Conservation (phyloP, 2,888 invertebrate species). For the Bellardia pandia region DNA sequence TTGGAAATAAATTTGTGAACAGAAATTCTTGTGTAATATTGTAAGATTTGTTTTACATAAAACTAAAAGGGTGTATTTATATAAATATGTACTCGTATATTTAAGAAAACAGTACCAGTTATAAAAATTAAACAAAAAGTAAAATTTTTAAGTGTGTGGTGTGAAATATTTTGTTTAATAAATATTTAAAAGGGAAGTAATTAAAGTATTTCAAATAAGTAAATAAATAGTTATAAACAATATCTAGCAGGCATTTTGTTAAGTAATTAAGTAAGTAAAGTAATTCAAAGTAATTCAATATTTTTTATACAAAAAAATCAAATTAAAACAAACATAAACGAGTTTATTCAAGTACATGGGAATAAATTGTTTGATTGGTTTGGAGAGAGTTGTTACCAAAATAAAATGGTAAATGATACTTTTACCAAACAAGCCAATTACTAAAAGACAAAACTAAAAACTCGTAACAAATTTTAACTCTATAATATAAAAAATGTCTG, state of each 20-base stretch:
- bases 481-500: neutral
- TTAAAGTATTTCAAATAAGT: conserved; percentile 38
- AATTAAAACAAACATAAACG: neutral
- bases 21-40: neutral
- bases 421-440: conserved; percentile 70
- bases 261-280: conserved; percentile 4
- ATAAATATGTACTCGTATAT: neutral
- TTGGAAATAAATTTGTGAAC: neutral
- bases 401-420: conserved; percentile 8
- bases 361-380: conserved; percentile 51
- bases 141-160: conserved; percentile 49
- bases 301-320: conserved; percentile 37
- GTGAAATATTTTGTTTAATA: neutral
- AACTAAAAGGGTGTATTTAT: conserved; percentile 43
- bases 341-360: conserved; percentile 67
- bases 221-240: conserved; percentile 58
- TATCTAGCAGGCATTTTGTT: conserved; percentile 70
- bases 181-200: conserved; percentile 36
- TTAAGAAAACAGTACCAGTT: conserved; percentile 36
- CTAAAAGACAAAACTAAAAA: conserved; percentile 47
- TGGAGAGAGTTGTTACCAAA: neutral
- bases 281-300: conserved; percentile 17
- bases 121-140: conserved; percentile 32
- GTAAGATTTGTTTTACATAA: neutral
- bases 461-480: neutral